A percentile compares a stretch with the other conserved stretches of the same genome.
Evolutionary conservation across 1,140 invertebrate genomes (phyloP).

Genomic region (Drosophila sechellia): DNA sequence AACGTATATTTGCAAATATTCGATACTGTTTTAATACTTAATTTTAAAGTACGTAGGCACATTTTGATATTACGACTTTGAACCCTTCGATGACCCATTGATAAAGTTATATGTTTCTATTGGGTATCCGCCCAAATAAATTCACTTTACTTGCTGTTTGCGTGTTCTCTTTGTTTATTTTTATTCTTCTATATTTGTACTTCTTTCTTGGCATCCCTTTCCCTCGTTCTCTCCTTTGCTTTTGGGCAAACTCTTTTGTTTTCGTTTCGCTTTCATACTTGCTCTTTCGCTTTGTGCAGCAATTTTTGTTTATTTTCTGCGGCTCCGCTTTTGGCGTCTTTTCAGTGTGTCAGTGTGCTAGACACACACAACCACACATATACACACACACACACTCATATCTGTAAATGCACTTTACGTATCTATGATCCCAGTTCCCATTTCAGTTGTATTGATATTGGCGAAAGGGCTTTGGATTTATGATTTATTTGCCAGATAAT

Average conservation of each 20-base stretch:
- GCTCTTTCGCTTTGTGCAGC: constrained; percentile 48
- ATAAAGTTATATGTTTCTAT: not conserved
- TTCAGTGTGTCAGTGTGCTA: constrained; percentile 62
- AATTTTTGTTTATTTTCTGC: constrained; percentile 47
- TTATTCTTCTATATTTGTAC: constrained; percentile 15
- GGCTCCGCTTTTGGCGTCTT: constrained; percentile 30
- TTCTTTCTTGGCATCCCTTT: constrained; percentile 8
- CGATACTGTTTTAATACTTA: too few species aligned
- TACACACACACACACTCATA: not conserved
- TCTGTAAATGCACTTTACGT: not conserved
- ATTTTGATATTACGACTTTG: not conserved
- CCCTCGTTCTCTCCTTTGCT: not conserved
- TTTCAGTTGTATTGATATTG: constrained; percentile 38
- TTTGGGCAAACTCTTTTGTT: constrained; percentile 6
- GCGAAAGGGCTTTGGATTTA: constrained; percentile 14
- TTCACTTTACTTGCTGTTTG: constrained; percentile 6
- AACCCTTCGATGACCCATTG: constrained; percentile 6
- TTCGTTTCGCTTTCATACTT: constrained; percentile 23
- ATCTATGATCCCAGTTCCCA: constrained; percentile 15
- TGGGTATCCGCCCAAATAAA: constrained; percentile 10
- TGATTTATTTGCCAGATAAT: constrained; percentile 18
- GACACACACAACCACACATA: constrained; percentile 10
- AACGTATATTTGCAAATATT: too few species aligned
- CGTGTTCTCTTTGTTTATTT: not conserved
- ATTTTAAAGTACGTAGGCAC: too few species aligned